A percentile compares a stretch with the other conserved stretches of the same genome.
Evolutionary conservation across 2,113 vertebrate species (phyloP).

Genomic region (Camelus dromedarius): DNA sequence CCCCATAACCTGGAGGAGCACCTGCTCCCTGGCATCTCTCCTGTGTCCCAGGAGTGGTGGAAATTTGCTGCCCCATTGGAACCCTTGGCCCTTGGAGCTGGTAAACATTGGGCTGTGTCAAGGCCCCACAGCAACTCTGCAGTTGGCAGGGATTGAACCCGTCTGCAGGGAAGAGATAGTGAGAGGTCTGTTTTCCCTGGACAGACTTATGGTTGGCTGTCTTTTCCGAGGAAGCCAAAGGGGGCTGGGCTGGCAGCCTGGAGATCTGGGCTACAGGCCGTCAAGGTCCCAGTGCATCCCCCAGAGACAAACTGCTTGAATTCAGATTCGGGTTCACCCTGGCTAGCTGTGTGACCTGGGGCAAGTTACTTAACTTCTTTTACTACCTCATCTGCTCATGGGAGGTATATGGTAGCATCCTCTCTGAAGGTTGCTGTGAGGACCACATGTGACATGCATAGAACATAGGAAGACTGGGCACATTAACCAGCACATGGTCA

Average conservation of each 20-base stretch:
- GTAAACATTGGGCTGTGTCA: background rate
- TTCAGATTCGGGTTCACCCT: background rate
- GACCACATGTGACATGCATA: fast-evolving
- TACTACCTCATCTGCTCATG: background rate
- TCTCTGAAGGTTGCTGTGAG: background rate
- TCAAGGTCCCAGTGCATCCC: background rate
- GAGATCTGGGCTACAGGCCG: background rate
- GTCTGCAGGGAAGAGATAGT: constrained; percentile 51
- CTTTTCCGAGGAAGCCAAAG: background rate
- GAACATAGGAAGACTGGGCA: background rate
- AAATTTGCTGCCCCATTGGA: background rate
- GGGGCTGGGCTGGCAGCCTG: background rate
- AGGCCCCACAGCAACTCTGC: background rate
- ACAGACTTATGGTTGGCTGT: background rate
- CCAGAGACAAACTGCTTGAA: background rate
- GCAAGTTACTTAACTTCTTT: background rate
- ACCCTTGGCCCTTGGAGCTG: background rate
- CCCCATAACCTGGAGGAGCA: background rate
- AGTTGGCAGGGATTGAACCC: background rate
- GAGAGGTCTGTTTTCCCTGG: constrained; percentile 19
- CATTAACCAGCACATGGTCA: fast-evolving
- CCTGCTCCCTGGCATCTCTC: background rate
- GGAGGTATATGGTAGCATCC: background rate
- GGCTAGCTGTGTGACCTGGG: background rate
- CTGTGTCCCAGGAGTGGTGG: background rate